Evolutionary conservation across 2,113 vertebrate genomes (phyloP).

Genomic region (Colinus virginianus): DNA sequence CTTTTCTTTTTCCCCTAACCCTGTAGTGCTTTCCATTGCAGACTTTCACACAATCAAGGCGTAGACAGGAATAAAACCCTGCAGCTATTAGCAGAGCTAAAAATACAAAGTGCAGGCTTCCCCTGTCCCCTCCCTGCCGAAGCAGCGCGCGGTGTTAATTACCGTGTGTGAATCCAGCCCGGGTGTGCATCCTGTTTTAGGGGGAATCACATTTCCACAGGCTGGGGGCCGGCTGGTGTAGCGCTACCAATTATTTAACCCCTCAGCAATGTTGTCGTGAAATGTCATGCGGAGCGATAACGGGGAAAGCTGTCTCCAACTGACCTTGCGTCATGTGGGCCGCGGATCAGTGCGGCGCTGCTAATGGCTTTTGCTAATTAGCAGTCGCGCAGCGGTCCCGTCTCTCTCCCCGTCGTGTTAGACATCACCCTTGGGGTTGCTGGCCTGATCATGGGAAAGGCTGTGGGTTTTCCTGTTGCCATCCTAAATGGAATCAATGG

Average conservation of each 20-base stretch:
- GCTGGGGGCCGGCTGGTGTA: not conserved
- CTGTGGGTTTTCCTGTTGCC: too few species aligned
- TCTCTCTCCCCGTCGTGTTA: not conserved
- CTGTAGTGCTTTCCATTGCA: not conserved
- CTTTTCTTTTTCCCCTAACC: not conserved
- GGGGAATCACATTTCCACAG: not conserved
- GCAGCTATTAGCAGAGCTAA: not conserved
- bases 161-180: not conserved
- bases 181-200: not conserved
- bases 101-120: not conserved
- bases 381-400: fast-evolving
- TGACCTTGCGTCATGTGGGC: fast-evolving
- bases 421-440: not conserved
- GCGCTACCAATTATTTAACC: conserved; percentile 11
- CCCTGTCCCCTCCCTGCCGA: not conserved
- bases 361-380: not conserved
- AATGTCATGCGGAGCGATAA: not conserved
- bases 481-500: too few species aligned
- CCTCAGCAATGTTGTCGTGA: not conserved
- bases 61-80: not conserved
- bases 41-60: not conserved
- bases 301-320: not conserved
- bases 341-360: fast-evolving
- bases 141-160: not conserved
- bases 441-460: not conserved